Evolutionary conservation across 2,113 vertebrate genomes (phyloP).

Genomic region (Notarius lentiginosus): DNA sequence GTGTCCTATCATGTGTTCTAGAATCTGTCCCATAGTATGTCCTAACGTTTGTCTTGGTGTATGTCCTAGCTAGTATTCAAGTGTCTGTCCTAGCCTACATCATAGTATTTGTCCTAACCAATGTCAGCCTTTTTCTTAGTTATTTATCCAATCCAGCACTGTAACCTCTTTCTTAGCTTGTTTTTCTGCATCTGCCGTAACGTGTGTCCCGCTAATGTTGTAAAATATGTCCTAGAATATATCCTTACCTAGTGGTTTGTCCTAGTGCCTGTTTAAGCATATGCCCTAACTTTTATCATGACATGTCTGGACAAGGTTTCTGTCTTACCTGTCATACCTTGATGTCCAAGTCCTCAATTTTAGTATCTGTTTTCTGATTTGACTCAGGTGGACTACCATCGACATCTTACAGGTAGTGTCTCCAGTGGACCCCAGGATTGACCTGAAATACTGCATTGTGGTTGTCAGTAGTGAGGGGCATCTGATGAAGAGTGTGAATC

Average conservation of each 20-base stretch:
- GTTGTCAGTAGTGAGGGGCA: too few species aligned
- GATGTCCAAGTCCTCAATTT: too few species aligned
- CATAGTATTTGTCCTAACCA: neutral
- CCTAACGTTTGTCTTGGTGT: neutral
- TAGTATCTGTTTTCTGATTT: neutral
- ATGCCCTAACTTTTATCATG: too few species aligned
- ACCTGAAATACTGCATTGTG: neutral
- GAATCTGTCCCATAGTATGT: too few species aligned
- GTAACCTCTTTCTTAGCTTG: neutral
- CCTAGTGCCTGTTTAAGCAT: neutral
- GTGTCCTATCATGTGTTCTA: neutral
- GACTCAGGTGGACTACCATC: neutral
- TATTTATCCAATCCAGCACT: neutral
- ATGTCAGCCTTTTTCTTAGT: too few species aligned
- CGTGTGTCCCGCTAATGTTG: neutral
- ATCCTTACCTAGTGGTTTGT: neutral
- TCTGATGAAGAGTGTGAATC: too few species aligned
- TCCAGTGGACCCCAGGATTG: neutral
- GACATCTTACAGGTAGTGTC: neutral
- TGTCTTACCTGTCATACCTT: neutral
- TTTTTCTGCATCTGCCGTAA: too few species aligned
- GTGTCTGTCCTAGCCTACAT: neutral
- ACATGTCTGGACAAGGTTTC: neutral
- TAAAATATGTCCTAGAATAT: too few species aligned
- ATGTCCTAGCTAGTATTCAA: neutral